phyloP scores from a whole-genome alignment of 2,113 vertebrate genomes.

The Lepisosteus oculatus region DNA sequence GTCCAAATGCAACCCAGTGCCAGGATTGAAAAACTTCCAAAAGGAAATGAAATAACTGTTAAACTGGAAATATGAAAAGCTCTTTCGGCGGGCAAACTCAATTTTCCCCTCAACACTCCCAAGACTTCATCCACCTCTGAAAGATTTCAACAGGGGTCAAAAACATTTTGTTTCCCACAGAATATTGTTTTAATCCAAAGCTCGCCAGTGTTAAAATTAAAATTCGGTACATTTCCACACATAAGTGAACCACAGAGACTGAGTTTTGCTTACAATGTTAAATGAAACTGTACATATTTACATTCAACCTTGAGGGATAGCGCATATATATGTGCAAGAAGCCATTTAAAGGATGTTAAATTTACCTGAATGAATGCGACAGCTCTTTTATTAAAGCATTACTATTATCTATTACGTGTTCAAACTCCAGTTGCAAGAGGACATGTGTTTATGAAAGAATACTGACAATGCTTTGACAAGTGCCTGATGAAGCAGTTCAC shows the following conservation, averaged over 20 bases:
- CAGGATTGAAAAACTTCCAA: constrained; percentile 80
- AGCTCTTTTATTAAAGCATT: too few relatives aligned
- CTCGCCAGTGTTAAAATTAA: constrained; percentile 25
- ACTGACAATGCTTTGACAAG: too few relatives aligned
- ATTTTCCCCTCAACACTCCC: constrained; percentile 65
- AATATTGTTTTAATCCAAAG: constrained; percentile 37
- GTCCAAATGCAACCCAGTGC: constrained; percentile 63
- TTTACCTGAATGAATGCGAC: too few relatives aligned
- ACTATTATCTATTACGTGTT: too few relatives aligned
- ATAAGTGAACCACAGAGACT: constrained; percentile 17
- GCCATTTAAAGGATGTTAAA: too few relatives aligned
- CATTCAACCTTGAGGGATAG: too few relatives aligned
- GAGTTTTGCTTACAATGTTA: constrained; percentile 5
- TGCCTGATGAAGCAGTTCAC: constrained; percentile 12
- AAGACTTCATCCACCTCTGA: constrained; percentile 31
- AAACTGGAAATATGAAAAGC: constrained; percentile 82
- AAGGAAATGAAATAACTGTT: constrained; percentile 84
- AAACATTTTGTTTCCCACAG: constrained; percentile 31
- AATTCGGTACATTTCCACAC: constrained; percentile 11
- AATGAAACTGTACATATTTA: too few relatives aligned
- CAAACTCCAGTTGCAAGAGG: too few relatives aligned
- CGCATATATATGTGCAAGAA: too few relatives aligned
- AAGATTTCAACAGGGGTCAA: constrained; percentile 24
- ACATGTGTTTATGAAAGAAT: too few relatives aligned
- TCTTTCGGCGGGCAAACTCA: constrained; percentile 73